Evolutionary conservation across 2,888 invertebrate species (phyloP), one percentile per base, ranked within the genome.

Genomic region (Bedellia somnulentella): DNA sequence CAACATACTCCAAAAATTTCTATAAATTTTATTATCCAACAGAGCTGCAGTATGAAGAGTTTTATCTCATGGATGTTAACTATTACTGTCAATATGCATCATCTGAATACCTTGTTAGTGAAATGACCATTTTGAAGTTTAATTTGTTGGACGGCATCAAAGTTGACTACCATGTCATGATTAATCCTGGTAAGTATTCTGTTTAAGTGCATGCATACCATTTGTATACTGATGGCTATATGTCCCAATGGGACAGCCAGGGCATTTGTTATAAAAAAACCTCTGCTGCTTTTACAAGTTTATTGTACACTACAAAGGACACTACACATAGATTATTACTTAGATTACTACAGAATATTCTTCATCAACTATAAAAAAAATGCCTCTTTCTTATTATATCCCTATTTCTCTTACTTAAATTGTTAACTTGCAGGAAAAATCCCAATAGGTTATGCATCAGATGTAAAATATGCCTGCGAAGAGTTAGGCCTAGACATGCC

Each of bases 61-160:
- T 73, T 2, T 71, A 51, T 17, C 0, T 73, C 1, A 63, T 75
- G 36, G 71, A 75, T 33, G 59, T 73, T 0, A 75, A 71, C 33
- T 46, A 24, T 8, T 61, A 47, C 34, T 73, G 71, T 35, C 49
- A 54, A 22, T n/a, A n/a, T n/a, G 35, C 47, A 0, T 44, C 39
- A 0, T 24, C 27, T 0, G 41, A 45, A 0, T 61, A 54, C 25
- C 30, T 68, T 0, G 51, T 71, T 0, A 68, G 52, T 0, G 73
- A 75, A 33, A 42, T 45, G 11, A 54, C 66, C 0, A 35, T 73
- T 1, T 34, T 68, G 2, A 43, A 62, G 1, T 73, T 75, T 42
- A 66, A 49, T 23, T 28, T 73, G 4, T 28, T 33, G 1, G 47
- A 57, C 12, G 73, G 73, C 0, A 52, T 66, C 15, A 42, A 40